Base-by-base conservation (phyloP, 2,888 invertebrate genomes). In the Ganaspis brasiliensis region DNA sequence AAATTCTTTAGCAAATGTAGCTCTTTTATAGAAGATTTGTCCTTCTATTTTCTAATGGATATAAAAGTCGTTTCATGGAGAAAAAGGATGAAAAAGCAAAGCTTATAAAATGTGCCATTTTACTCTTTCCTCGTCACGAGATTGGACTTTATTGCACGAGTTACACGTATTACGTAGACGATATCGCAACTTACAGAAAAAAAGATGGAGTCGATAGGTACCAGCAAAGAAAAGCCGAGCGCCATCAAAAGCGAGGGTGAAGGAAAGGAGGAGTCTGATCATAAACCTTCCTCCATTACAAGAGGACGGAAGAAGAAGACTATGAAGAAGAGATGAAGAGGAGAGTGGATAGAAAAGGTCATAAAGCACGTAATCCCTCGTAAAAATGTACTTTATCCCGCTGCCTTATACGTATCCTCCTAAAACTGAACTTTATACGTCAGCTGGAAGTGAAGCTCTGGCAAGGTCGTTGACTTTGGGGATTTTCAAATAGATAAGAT, bases 341-440 rank as follows among this genome's bases (percentile, higher is more conserved):
- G 61, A 81, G 81, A 84, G 83, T 80, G 78, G 76, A 76, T 80
- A 80, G 76, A 80, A 83, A 83, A 83, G 82, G 85, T 86, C 88
- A 85, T 90, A 89, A 90, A 90, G 83, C 85, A 80, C 87, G 87
- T 89, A 87, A 89, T 90, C 89, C 88, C 83, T 86, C 87, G 87
- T 88, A 89, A 89, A 88, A 90, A 83, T 83, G 83, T 83, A 78
- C 84, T 84, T 87, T 85, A 86, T 84, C 81, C 84, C 70, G 78
- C 67, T 76, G 73, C 74, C 75, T 72, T 63, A 77, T 79, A 74
- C 75, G 31, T 73, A 74, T 63, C 57, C 73, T 70, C 74, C 78
- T 80, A 80, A 80, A 80, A 80, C 57, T 73, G 70, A 75, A 72
- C 73, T 77, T 67, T 71, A 52, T 52, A 71, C 73, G 59, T 75